Percentiles rank a stretch among this genome's conserved stretches.
These are phyloP conservation scores for Ectemnius continuus DNA, from an alignment of 2,888 invertebrate genomes.

Conservation along the genomic window DNA sequence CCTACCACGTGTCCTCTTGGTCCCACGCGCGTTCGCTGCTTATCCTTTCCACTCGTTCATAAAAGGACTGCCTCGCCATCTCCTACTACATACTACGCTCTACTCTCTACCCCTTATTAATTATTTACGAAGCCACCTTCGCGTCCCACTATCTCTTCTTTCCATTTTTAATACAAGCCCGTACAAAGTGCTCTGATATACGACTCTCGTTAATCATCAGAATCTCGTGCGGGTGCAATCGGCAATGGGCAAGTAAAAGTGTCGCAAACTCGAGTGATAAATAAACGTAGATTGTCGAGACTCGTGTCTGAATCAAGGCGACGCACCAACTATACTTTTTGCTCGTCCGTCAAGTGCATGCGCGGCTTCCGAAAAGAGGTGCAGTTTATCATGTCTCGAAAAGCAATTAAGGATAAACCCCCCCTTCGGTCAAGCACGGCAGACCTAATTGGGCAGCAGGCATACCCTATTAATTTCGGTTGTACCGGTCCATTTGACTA, in stretches of 20 bases:
- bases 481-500: constrained; percentile 60
- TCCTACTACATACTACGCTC: constrained; percentile 10
- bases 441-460: constrained; percentile 62
- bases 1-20: constrained; percentile 72
- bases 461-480: constrained; percentile 63
- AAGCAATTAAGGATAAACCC: constrained; percentile 63
- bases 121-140: too few relatives aligned
- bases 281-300: too few relatives aligned
- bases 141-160: too few relatives aligned
- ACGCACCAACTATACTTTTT: constrained; percentile 20
- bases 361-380: constrained; percentile 42
- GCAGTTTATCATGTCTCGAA: constrained; percentile 49
- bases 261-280: too few relatives aligned
- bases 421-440: constrained; percentile 56
- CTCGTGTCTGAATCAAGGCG: too few relatives aligned
- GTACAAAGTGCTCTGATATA: too few relatives aligned
- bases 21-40: constrained; percentile 41
- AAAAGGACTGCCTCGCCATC: too few relatives aligned
- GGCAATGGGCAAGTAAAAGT: too few relatives aligned
- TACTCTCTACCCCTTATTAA: neutral
- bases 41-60: neutral
- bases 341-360: constrained; percentile 28
- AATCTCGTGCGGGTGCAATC: too few relatives aligned
- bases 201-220: too few relatives aligned
- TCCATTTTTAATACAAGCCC: too few relatives aligned